A percentile compares a stretch with the other conserved stretches of the same genome.
These are phyloP conservation scores for Spermophilus dauricus DNA, from an alignment of 2,113 vertebrate species.

Conservation along the genomic window DNA sequence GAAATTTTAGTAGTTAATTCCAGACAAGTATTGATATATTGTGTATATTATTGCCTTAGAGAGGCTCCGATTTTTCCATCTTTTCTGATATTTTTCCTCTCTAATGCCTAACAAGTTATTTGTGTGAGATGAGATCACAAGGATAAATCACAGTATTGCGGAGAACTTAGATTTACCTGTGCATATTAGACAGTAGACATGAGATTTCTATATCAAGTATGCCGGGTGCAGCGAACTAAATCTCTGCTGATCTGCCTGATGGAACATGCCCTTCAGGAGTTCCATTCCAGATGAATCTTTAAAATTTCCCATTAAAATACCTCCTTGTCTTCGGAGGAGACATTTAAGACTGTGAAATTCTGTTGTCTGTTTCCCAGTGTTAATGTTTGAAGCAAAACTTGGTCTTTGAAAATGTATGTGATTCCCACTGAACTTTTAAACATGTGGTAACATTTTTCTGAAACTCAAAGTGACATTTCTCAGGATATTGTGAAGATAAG, in stretches of 20 bases:
- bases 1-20: neutral
- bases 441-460: conserved; percentile 51
- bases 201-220: neutral
- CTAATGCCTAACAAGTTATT: neutral
- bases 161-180: neutral
- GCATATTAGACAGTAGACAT: neutral
- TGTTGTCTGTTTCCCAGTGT: conserved; percentile 45
- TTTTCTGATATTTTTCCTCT: neutral
- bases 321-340: neutral
- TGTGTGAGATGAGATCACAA: neutral
- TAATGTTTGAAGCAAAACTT: conserved; percentile 59
- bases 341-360: conserved; percentile 54
- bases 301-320: neutral
- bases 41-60: neutral
- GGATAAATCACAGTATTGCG: neutral
- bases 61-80: neutral
- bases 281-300: conserved; percentile 15
- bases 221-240: neutral
- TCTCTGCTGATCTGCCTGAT: neutral
- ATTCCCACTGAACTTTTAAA: conserved; percentile 57
- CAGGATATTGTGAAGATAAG: conserved; percentile 21
- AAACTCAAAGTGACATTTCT: conserved; percentile 50
- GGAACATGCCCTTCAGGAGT: neutral
- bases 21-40: neutral
- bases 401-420: neutral